Evolutionary conservation across 1,140 invertebrate genomes (phyloP).

Genomic region (Calliopsis andreniformis): DNA sequence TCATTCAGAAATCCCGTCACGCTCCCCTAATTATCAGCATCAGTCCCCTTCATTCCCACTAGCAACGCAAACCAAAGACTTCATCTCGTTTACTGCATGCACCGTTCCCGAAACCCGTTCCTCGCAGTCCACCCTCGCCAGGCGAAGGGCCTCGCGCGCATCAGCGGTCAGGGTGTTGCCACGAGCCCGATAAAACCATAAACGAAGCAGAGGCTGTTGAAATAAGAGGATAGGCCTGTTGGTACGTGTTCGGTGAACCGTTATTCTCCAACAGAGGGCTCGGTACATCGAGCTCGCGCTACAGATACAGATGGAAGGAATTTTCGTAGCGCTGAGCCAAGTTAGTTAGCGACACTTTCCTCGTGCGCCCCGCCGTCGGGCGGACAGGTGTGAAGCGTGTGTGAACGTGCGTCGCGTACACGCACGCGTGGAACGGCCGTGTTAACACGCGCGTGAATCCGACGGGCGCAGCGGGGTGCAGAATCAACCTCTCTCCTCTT

Average conservation of each 20-base stretch:
- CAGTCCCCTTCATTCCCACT: too few species aligned
- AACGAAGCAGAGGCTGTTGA: constrained; percentile 16
- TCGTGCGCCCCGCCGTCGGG: constrained; percentile 25
- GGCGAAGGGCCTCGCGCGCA: too few species aligned
- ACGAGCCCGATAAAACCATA: constrained; percentile 6
- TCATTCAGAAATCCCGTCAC: too few species aligned
- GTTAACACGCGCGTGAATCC: constrained; percentile 53
- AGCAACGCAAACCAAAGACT: too few species aligned
- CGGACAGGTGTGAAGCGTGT: constrained; percentile 50
- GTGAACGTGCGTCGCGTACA: constrained; percentile 25
- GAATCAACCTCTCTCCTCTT: constrained; percentile 9
- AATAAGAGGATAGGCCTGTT: constrained; percentile 15
- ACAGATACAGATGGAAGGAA: constrained; percentile 62
- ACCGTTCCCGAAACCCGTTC: too few species aligned
- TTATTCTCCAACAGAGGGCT: constrained; percentile 10
- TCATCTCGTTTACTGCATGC: too few species aligned
- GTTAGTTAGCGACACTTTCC: constrained; percentile 69
- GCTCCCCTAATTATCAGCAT: too few species aligned
- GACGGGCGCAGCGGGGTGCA: constrained; percentile 45
- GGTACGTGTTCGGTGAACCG: constrained; percentile 26
- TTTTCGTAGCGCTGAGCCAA: constrained; percentile 64
- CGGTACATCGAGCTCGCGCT: constrained; percentile 1
- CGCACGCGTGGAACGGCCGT: constrained; percentile 46
- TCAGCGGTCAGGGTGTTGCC: too few species aligned
- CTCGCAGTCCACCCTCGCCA: too few species aligned